Base-by-base conservation (phyloP, 2,113 vertebrate species). In the Zingel zingel region DNA sequence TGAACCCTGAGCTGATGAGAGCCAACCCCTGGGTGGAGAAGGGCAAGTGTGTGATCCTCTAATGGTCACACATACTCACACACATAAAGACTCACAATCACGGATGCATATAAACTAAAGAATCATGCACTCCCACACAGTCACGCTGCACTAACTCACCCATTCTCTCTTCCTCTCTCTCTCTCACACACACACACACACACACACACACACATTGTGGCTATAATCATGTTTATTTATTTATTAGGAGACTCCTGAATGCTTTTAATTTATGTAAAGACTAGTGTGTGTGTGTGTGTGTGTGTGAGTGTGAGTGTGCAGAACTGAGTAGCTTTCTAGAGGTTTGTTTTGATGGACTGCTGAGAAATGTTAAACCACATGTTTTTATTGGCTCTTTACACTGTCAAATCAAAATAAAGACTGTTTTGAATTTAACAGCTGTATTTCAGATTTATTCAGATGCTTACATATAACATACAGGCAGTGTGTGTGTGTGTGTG, bases 1-100 rank as follows among this genome's bases (percentile, higher is more conserved):
- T 99, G 85, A 99, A 99, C 90, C 96, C 97, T 0, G 97, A 99
- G 88, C 94, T 98, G 86, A 97, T 99, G 97, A 97, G 97, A 90
- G 96, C 94, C 83, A 99, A 99, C 92, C 98, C 98, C 0, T 99
- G 98, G 98, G 97, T 99, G 92, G 98, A 99, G 85, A 97, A 96
- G 87, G 97, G 97, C 76, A 99, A 99, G 94, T 99, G 98, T 77
- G 83, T 88, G 92, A 91, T 99, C 88, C 96, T 99, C 82, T 99
- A 95, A 94, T 75, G 86, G 33, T 71, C 77, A 62, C 84, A 84
- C 89, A 85, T 73, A 54, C 51, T 66, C 33, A 82, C 18, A 69
- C 6, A 64, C 62, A 23, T 30, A 30, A 3, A 65, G 0, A 79
- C n/a, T 50, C 23, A 76, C 53, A 68, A 65, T 62, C 88, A 89